Base-by-base conservation (phyloP, 2,797 vertebrate genomes). In the Coilia nasus region DNA sequence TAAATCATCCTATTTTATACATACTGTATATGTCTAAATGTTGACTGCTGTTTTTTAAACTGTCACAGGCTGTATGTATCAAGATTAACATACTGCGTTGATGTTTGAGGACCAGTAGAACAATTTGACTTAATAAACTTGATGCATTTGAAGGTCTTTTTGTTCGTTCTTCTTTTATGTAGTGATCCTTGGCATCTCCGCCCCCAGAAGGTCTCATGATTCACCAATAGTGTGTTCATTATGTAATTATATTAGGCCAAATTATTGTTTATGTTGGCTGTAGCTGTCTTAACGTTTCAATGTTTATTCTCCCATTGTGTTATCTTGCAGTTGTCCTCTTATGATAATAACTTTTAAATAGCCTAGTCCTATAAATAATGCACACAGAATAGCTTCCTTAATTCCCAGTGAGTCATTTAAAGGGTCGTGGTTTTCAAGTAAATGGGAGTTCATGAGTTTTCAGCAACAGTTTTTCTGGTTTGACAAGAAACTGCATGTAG, bases 31-130 rank as follows among this genome's bases (percentile, higher is more conserved):
- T n/a, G n/a, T 93, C 90, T 93, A 92, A 94, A 92, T 94, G 93
- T 94, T 91, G 87, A 85, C 91, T 92, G 91, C 95, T 92, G 90
- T 90, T 91, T 92, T 93, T 92, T 89, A 88, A 92, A 89, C 90
- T 91, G 90, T 94, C 81, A 83, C 90, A 93, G 92, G 92, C 91
- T 91, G 92, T 89, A 90, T 89, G 91, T 91, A 91, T 89, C 88
- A 90, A 83, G 91, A 81, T 82, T 71, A 86, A 60, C 83, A 82
- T 83, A 50, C 47, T 86, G 83, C 81, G 25, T 86, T 83, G 67
- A 83, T 85, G 80, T 87, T 83, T 44, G 78, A 87, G 71, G 35
- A 83, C 86, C 85, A 89, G 86, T 86, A 85, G 54, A 85, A 82
- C 23, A 4, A 31, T 84, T 84, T 83, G 85, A 59, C 82, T 17